Conservation (phyloP, 64 coral and sea anemone genomes). For the Stichodactyla mertensii region DNA sequence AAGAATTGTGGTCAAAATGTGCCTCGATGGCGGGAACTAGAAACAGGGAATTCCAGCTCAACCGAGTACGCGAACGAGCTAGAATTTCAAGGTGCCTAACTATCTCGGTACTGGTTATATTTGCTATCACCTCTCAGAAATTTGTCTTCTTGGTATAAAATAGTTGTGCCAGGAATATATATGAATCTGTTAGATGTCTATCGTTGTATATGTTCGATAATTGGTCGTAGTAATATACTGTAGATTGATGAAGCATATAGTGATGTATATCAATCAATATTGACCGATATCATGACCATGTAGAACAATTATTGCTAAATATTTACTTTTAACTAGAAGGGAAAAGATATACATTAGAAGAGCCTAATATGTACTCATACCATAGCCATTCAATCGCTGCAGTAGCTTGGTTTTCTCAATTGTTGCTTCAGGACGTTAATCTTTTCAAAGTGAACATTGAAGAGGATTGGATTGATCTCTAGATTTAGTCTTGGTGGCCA, state of each 20-base stretch:
- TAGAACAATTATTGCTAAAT: not conserved
- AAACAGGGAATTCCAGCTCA: not conserved
- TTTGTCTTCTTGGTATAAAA: not conserved
- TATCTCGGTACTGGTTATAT: not conserved
- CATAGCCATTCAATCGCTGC: not conserved
- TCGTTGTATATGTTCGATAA: slow-evolving; percentile 8
- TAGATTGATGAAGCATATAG: slow-evolving; percentile 9
- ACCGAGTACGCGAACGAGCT: not conserved
- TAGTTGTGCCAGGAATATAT: not conserved
- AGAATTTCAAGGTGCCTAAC: not conserved
- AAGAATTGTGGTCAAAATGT: too few species aligned
- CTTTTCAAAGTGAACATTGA: not conserved
- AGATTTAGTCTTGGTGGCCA: not conserved
- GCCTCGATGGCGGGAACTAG: not conserved
- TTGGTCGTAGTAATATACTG: slow-evolving; percentile 1
- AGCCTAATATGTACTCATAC: not conserved
- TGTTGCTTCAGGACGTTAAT: not conserved
- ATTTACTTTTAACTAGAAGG: not conserved
- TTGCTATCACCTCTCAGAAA: not conserved
- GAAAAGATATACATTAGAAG: not conserved
- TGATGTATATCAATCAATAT: slow-evolving; percentile 13
- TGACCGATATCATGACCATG: not conserved
- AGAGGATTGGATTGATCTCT: not conserved
- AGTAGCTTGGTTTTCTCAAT: not conserved
- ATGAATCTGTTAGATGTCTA: not conserved